Base-by-base conservation (phyloP, 2,888 invertebrate genomes). In the Himalopsyche anomala region DNA sequence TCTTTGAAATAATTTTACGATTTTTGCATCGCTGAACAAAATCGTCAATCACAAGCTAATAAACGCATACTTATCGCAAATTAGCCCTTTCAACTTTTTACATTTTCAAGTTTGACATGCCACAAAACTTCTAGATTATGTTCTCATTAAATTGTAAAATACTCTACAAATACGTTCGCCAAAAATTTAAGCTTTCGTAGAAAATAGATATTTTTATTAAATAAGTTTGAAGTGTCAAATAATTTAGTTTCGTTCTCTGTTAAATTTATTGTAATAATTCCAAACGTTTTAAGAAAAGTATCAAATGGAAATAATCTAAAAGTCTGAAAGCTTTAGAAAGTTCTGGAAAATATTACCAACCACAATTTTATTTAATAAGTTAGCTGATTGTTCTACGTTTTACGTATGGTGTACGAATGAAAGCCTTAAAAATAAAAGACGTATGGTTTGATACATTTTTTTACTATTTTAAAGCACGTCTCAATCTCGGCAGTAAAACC, bases 41-140 rank as follows among this genome's bases (percentile, higher is more conserved):
- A 38, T 74, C 74, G 74, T 74, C 74, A 74, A 74, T 74, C 74
- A 74, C 74, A 74, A 15, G 36, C 36, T 74, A 74, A 74, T 74
- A 74, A 74, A 15, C 74, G 74, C 28, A 74, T 36, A 74, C 28
- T 36, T 69, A 69, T 69, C 69, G 0, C 69, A 36, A 74, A 74
- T 74, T 12, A 74, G 74, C 38, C 38, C 5, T 74, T 74, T 74
- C 12, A 74, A 38, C 38, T 74, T 74, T 74, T 74, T 74, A 74
- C 36, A 28, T 74, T 74, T 36, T 36, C 19, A 9, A 74, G 28
- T 74, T 74, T 28, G 74, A 38, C 19, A 38, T 12, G 36, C 28
- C 74, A 36, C 74, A 15, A 74, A 51, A 74, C 36, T 74, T 74
- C 36, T 12, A 62, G 62, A 62, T 74, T 74, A 74, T 36, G 74